Base-by-base conservation (phyloP, 2,888 invertebrate genomes). In the Halocaridina rubra region DNA sequence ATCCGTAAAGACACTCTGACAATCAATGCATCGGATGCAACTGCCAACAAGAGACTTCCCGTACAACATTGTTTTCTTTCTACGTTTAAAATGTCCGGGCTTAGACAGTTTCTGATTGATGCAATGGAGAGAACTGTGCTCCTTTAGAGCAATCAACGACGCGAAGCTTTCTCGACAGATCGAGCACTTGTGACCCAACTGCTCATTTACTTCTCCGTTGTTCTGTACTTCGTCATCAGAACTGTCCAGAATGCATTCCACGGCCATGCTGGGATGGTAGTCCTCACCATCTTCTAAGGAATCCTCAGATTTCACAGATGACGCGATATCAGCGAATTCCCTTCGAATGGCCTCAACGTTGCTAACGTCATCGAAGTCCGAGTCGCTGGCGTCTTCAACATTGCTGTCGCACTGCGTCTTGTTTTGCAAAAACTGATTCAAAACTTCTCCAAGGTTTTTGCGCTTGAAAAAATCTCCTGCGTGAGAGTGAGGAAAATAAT, bases 241-340 rank as follows among this genome's bases (percentile, higher is more conserved):
- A 30, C 75, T 74, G 29, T 84, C 84, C 0, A 84, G 53, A 19
- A 84, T 79, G 22, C 84, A 84, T 33, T 84, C 84, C 46, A 84
- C 84, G 5, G 79, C 74, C 79, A 84, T 72, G 27, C 69, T 75
- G 16, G 79, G 64, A 72, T 72, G 79, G 24, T 79, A 79, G 27
- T 67, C 78, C 22, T 79, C 79, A 7, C 33, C 22, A 53, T 75
- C 75, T 13, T 32, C 61, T 61, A 61, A 19, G 7, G 64, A 81
- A n/a, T 64, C 75, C 19, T 74, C 53, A 7, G 5, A 30, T 30
- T 53, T 57, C n/a, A 30, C 32, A n/a, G n/a, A n/a, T 19, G 61
- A 19, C 19, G 8, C 29, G 3, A 69, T 3, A 2, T 86, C 67
- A 33, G 30, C 64, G 16, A 57, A 64, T 7, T 81, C 80, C 5